Evolutionary conservation across 2,888 invertebrate genomes (phyloP).

Genomic region (Eilema depressum): DNA sequence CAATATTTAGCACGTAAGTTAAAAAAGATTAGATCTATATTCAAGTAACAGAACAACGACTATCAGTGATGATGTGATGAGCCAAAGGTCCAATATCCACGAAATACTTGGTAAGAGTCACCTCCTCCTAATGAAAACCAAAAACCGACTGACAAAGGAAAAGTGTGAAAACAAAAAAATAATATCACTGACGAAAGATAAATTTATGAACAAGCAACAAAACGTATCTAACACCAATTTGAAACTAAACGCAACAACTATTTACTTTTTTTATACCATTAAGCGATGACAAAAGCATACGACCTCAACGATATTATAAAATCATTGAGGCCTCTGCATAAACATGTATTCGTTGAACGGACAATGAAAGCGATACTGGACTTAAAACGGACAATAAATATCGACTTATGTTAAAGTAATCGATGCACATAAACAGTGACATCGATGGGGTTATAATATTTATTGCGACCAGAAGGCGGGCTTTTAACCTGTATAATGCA

Average conservation of each 20-base stretch:
- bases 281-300: not conserved
- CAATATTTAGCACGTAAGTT: not conserved
- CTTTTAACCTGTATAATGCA: conserved; percentile 1
- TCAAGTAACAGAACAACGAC: too few relatives aligned
- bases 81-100: too few relatives aligned
- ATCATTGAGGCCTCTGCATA: not conserved
- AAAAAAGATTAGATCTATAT: not conserved
- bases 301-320: not conserved
- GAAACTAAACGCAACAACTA: not conserved
- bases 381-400: conserved; percentile 25
- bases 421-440: conserved; percentile 32
- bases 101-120: too few relatives aligned
- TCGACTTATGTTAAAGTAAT: conserved; percentile 30
- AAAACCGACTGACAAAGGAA: too few relatives aligned
- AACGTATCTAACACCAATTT: not conserved
- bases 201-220: not conserved
- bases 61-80: too few relatives aligned
- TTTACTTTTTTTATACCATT: not conserved
- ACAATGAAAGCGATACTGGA: conserved; percentile 12
- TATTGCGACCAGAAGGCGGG: conserved; percentile 13
- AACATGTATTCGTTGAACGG: not conserved
- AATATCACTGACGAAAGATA: too few relatives aligned
- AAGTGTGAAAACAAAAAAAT: too few relatives aligned
- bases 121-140: too few relatives aligned
- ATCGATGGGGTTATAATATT: conserved; percentile 8